Base-by-base conservation (phyloP, 2,888 invertebrate genomes). In the Petrolisthes cinctipes region DNA sequence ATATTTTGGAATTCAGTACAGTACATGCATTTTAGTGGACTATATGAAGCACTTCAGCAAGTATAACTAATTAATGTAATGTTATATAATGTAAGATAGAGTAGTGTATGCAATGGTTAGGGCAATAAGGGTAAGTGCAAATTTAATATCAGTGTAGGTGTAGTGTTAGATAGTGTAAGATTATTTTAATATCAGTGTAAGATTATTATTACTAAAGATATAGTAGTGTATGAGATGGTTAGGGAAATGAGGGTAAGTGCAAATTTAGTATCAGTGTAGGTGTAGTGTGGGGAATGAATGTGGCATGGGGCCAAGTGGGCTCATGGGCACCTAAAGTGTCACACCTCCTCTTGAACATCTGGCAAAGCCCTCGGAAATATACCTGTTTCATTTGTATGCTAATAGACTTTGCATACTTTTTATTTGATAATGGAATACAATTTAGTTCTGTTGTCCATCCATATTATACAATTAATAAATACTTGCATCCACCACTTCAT, bases 271-370 rank as follows among this genome's bases (percentile, higher is more conserved):
- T 23, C 14, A 76, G 76, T 76, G 73, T 20, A 73, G 11, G 37
- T 37, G 37, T 6, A 37, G 14, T 37, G 23, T 76, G 14, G 61
- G 53, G 75, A 83, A 83, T 83, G 23, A 71, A 17, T 75, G 57
- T 83, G 83, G 83, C 83, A 76, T 2, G 57, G 76, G 51, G 83
- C 83, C 83, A 83, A 57, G 61, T 61, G 11, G 75, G 51, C 56
- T 57, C 56, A 20, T 73, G 56, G 37, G 23, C 76, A 83, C 73
- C 54, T 23, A 57, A 57, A 83, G 23, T 83, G 83, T 75, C 83
- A 83, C 57, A 83, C 61, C n/a, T 75, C 79, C 61, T 17, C 61
- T 61, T 37, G 37, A 37, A 37, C 37, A 37, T 37, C 37, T 37
- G 37, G 37, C 37, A 37, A 37, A 37, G 37, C 61, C 61, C 3